phyloP scores from a whole-genome alignment of 2,113 vertebrate genomes.

The Amblyopsis rosae region DNA sequence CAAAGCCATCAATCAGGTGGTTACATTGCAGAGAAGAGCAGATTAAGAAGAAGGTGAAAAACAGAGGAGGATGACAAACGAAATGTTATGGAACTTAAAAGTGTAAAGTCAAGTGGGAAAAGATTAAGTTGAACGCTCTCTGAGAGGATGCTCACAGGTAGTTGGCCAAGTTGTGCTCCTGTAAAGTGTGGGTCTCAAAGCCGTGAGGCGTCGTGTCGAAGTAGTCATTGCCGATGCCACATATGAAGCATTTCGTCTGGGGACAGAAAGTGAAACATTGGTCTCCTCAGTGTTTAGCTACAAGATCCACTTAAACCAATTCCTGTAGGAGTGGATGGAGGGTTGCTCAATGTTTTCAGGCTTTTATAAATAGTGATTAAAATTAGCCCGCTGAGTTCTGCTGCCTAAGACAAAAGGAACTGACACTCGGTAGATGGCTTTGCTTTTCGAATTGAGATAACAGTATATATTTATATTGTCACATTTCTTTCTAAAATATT shows the following conservation, averaged over 20 bases:
- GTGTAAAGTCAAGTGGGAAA: not conserved
- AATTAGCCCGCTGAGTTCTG: too few relatives aligned
- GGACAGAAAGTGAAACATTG: slow-evolving; percentile 23
- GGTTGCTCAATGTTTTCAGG: too few relatives aligned
- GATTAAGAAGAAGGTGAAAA: not conserved
- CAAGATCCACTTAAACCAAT: not conserved
- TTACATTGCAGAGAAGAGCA: slow-evolving; percentile 28
- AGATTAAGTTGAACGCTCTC: not conserved
- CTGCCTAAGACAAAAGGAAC: too few relatives aligned
- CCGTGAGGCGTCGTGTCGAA: slow-evolving; percentile 97
- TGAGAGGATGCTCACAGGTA: slow-evolving; percentile 88
- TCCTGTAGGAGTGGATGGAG: not conserved
- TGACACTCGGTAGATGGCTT: too few relatives aligned
- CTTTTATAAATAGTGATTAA: too few relatives aligned
- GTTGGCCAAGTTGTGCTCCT: slow-evolving; percentile 99
- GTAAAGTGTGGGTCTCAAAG: slow-evolving; percentile 97
- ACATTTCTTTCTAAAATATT: too few relatives aligned
- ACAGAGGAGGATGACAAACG: not conserved
- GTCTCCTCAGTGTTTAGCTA: not conserved
- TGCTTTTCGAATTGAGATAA: too few relatives aligned
- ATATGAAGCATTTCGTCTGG: slow-evolving; percentile 99
- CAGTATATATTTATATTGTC: too few relatives aligned
- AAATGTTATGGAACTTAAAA: not conserved
- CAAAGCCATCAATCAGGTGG: slow-evolving; percentile 31
- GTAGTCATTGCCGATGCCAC: slow-evolving; percentile 98